phyloP scores from a whole-genome alignment of 2,113 vertebrate species.

The Manacus vitellinus region DNA sequence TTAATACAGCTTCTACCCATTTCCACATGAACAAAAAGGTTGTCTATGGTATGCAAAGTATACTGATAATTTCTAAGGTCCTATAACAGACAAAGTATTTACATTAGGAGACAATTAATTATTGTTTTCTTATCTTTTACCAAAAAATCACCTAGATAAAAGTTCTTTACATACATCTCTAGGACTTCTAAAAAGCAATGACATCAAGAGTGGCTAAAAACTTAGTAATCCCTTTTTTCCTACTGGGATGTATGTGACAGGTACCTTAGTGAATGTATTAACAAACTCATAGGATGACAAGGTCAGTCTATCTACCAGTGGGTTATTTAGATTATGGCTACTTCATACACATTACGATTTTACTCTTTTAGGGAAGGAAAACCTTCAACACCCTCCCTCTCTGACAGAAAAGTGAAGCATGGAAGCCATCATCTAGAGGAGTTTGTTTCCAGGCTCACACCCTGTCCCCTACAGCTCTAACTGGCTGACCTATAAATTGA shows the following conservation, averaged over 20 bases:
- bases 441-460: neutral
- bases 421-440: neutral
- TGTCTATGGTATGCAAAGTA: slow-evolving; percentile 86
- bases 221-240: neutral
- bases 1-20: slow-evolving; percentile 93
- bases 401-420: neutral
- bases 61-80: slow-evolving; percentile 95
- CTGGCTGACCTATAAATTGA: neutral
- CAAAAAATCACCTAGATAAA: neutral
- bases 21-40: slow-evolving; percentile 91
- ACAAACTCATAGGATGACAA: neutral
- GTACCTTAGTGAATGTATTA: neutral
- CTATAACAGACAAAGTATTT: slow-evolving; percentile 65
- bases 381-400: neutral
- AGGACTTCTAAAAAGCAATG: neutral
- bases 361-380: neutral
- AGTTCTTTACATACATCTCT: neutral
- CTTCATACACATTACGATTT: neutral
- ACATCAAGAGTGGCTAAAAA: neutral
- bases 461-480: neutral
- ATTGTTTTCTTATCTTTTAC: neutral
- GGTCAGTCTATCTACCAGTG: neutral
- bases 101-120: neutral
- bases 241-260: neutral
- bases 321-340: neutral